Percentiles rank a stretch among this genome's conserved stretches.
Evolutionary conservation across 2,113 vertebrate species (phyloP).

Genomic region (Porphyrio hochstetteri): DNA sequence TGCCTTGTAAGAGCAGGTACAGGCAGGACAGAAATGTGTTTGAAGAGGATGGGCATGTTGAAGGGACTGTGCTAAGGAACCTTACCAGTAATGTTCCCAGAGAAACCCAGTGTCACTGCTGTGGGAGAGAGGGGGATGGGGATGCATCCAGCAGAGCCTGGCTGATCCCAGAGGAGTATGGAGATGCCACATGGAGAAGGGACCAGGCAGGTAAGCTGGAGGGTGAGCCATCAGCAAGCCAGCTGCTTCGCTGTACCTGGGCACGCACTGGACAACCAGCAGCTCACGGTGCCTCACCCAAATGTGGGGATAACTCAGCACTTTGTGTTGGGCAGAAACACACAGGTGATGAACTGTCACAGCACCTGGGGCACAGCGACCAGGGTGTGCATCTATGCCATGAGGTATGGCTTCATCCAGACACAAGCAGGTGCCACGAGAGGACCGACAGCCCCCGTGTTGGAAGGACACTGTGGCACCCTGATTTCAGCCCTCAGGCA

Average conservation of each 20-base stretch:
- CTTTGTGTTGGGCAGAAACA: neutral
- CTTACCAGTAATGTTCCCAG: neutral
- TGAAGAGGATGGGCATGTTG: neutral
- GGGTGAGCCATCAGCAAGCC: neutral
- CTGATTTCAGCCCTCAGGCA: neutral
- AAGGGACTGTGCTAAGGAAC: neutral
- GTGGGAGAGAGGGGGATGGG: neutral
- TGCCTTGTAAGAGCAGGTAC: neutral
- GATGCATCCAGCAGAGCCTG: neutral
- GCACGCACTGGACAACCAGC: accelerated
- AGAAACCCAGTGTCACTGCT: neutral
- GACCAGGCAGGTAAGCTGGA: neutral
- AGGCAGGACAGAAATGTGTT: neutral
- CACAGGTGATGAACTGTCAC: neutral
- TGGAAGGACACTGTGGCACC: neutral
- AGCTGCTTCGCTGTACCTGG: accelerated
- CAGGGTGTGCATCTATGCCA: neutral
- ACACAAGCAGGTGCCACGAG: neutral
- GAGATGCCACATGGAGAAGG: neutral
- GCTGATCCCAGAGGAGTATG: neutral
- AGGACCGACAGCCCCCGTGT: neutral
- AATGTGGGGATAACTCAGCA: neutral
- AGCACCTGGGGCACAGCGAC: neutral
- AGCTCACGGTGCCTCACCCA: neutral
- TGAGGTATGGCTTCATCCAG: neutral